phyloP scores from a whole-genome alignment of 1,140 invertebrate species.

The Heliconius eleuchia region DNA sequence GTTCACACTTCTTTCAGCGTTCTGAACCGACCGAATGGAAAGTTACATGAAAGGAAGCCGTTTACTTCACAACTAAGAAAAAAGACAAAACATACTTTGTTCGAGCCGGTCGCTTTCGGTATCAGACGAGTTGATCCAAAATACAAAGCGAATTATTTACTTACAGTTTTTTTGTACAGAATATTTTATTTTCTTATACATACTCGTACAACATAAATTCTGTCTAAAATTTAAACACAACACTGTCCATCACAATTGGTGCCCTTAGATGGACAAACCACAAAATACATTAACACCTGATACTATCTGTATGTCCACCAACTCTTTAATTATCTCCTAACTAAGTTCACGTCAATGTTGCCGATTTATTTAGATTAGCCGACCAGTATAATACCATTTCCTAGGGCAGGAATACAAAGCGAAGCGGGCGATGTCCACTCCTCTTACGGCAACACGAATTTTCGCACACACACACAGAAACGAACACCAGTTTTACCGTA shows the following conservation, averaged over 20 bases:
- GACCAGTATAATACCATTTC: conserved; percentile 59
- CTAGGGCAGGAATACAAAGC: conserved; percentile 67
- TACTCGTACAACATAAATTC: not conserved
- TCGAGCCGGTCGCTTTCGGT: conserved; percentile 37
- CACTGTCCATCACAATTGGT: not conserved
- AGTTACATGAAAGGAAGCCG: conserved; percentile 74
- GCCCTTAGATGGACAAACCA: conserved; percentile 26
- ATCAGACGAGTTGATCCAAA: conserved; percentile 20
- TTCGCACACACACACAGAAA: conserved; percentile 60
- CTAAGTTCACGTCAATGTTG: conserved; percentile 56
- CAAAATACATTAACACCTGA: conserved; percentile 31
- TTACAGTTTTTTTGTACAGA: not conserved
- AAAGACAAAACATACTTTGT: conserved; percentile 53
- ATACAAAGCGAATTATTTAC: conserved; percentile 13
- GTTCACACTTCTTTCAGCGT: conserved; percentile 74
- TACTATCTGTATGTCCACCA: not conserved
- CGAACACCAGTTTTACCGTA: conserved; percentile 71
- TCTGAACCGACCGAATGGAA: conserved; percentile 71
- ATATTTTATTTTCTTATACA: not conserved
- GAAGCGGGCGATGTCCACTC: conserved; percentile 71
- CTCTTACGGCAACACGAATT: conserved; percentile 73
- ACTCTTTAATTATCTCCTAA: conserved; percentile 63
- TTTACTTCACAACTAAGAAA: conserved; percentile 70
- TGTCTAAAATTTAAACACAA: not conserved
- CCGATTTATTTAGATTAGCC: conserved; percentile 75